A percentile compares a stretch with the other conserved stretches of the same genome.
Conservation (phyloP, 1,140 invertebrate species). For the Chironomus tepperi region DNA sequence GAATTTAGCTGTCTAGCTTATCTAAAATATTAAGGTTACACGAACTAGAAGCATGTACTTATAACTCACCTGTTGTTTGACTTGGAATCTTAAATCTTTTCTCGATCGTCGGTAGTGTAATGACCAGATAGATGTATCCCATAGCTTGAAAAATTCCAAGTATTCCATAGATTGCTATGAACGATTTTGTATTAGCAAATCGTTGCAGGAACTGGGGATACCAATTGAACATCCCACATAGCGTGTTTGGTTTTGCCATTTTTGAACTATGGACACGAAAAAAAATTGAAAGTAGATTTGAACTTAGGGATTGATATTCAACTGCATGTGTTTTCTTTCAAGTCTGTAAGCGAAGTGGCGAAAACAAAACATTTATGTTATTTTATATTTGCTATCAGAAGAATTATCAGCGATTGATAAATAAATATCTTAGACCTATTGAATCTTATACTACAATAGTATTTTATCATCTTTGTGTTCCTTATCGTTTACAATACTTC, state of each 20-base stretch:
- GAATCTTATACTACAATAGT: too few species aligned
- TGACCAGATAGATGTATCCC: slow-evolving; percentile 58
- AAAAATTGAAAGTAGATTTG: not conserved
- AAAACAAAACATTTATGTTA: too few species aligned
- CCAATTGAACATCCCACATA: slow-evolving; percentile 51
- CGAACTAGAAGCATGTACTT: not conserved
- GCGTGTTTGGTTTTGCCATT: not conserved
- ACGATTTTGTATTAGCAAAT: slow-evolving; percentile 51
- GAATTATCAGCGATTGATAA: too few species aligned
- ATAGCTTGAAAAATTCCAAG: slow-evolving; percentile 61
- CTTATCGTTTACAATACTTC: too few species aligned
- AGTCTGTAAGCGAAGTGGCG: too few species aligned
- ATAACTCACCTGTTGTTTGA: slow-evolving; percentile 51
- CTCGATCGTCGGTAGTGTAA: slow-evolving; percentile 58
- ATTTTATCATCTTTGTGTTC: too few species aligned
- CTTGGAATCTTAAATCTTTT: slow-evolving; percentile 63
- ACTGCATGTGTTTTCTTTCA: too few species aligned
- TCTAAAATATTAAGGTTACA: not conserved
- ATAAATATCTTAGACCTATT: too few species aligned
- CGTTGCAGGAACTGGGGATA: slow-evolving; percentile 54
- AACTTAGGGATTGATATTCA: too few species aligned
- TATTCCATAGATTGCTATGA: slow-evolving; percentile 54
- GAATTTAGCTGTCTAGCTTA: not conserved
- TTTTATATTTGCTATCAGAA: too few species aligned
- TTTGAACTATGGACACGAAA: not conserved